A percentile compares a stretch with the other conserved stretches of the same genome.
These are phyloP conservation scores for Acropternis orthonyx DNA, from an alignment of 2,797 vertebrate genomes.

Conservation along the genomic window DNA sequence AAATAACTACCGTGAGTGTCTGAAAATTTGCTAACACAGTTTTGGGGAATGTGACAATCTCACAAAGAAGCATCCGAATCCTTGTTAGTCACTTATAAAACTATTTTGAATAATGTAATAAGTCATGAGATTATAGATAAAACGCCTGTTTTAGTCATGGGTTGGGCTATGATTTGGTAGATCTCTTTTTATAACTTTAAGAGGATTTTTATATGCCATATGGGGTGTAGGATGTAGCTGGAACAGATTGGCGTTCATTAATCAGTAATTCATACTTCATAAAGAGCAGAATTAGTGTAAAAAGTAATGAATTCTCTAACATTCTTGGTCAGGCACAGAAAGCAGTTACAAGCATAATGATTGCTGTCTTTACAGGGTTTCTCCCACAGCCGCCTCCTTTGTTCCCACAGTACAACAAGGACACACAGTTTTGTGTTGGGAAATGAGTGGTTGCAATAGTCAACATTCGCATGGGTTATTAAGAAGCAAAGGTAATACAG, in stretches of 20 bases:
- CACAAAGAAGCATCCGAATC: not conserved
- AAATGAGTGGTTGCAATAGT: not conserved
- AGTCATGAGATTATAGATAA: not conserved
- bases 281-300: constrained; percentile 15
- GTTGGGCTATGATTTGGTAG: not conserved
- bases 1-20: not conserved
- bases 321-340: not conserved
- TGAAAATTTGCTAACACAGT: not conserved
- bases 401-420: not conserved
- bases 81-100: not conserved
- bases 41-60: not conserved
- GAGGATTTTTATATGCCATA: constrained; percentile 1
- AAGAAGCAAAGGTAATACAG: not conserved
- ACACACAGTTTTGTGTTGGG: not conserved
- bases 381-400: not conserved
- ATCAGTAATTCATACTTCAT: constrained; percentile 35
- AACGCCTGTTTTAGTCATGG: not conserved
- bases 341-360: not conserved
- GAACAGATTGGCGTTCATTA: constrained; percentile 45
- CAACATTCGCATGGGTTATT: not conserved
- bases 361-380: not conserved
- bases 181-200: constrained; percentile 15
- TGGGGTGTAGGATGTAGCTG: constrained; percentile 51
- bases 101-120: not conserved
- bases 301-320: constrained; percentile 2